Conservation (phyloP, 2,888 invertebrate genomes). For the Plebejus anna region DNA sequence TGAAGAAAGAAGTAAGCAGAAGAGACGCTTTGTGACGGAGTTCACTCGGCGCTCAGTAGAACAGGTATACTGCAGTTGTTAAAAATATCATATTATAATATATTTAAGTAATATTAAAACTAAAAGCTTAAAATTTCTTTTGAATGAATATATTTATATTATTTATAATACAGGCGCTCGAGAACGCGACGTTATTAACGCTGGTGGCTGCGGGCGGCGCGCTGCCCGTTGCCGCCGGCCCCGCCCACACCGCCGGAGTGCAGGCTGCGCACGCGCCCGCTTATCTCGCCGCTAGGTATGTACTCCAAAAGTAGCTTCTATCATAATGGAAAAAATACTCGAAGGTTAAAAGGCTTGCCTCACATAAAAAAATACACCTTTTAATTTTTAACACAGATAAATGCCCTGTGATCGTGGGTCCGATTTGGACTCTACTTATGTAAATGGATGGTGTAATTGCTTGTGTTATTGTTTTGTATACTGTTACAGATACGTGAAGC, state of each 20-base stretch:
- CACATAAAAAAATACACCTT: no score
- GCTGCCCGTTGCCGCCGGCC: constrained; percentile 51
- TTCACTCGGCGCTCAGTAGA: constrained; percentile 85
- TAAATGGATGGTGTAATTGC: not conserved
- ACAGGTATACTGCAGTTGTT: constrained; percentile 46
- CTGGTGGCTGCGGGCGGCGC: constrained; percentile 66
- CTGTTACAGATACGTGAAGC: constrained; percentile 86
- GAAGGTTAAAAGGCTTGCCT: no score
- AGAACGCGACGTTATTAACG: constrained; percentile 59
- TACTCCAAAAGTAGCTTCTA: not conserved
- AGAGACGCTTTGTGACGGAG: constrained; percentile 67
- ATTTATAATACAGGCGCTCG: constrained; percentile 56
- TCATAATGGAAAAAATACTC: not conserved
- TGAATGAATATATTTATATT: not conserved
- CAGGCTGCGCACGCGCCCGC: constrained; percentile 80
- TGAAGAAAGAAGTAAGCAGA: constrained; percentile 55
- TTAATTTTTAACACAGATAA: not conserved
- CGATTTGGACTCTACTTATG: not conserved
- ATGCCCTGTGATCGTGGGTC: no score
- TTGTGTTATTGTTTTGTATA: no score
- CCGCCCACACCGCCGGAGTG: constrained; percentile 71
- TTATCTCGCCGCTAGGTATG: constrained; percentile 82
- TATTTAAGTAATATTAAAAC: not conserved
- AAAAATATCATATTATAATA: not conserved
- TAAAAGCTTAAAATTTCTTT: no score